Base-by-base conservation (phyloP, 1,140 invertebrate species). In the Paraescarpia echinospica region DNA sequence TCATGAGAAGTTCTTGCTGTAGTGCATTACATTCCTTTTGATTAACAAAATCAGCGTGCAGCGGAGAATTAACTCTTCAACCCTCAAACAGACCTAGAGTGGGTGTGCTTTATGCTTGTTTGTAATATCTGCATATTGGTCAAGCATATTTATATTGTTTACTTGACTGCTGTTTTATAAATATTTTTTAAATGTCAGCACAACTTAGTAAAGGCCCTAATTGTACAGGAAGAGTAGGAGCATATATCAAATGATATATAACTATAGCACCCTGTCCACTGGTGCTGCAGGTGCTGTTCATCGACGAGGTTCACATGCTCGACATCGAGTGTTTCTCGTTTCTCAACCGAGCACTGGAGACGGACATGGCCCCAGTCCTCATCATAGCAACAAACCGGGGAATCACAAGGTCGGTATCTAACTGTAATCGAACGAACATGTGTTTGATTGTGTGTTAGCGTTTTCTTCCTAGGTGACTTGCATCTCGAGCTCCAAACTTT, bases 371-470 rank as follows among this genome's bases (percentile, higher is more conserved):
- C 0, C 99, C 99, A 0, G 98, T 99, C 35, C 97, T 99, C 2
- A 99, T 99, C 14, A 99, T 99, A 98, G 99, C 99, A 1, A 99
- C 99, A n/a, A 99, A 99, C 96, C 97, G 99, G 94, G 99, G 99
- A 92, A 99, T 99, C 89, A 99, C 99, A 0, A 95, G 94, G 96
- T 96, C 93, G 92, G 90, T 92, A 6, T 92, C n/a, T 33, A 41
- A 92, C 31, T 51, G 35, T 33, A 33, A 9, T 77, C 22, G 59
- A 41, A 12, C 41, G 4, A n/a, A 41, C 12, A 41, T 41, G 41
- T 41, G 89, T 4, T 14, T 4, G 34, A 5, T 4, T 90, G 89
- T 33, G 14, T 90, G 34, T 5, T 33, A 90, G n/a, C n/a, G n/a
- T 90, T 34, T 90, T 41, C 4, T 41, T 41, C 41, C n/a, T n/a